Conservation (phyloP, 92 coral and sea anemone species). For the Desmophyllum pertusum region DNA sequence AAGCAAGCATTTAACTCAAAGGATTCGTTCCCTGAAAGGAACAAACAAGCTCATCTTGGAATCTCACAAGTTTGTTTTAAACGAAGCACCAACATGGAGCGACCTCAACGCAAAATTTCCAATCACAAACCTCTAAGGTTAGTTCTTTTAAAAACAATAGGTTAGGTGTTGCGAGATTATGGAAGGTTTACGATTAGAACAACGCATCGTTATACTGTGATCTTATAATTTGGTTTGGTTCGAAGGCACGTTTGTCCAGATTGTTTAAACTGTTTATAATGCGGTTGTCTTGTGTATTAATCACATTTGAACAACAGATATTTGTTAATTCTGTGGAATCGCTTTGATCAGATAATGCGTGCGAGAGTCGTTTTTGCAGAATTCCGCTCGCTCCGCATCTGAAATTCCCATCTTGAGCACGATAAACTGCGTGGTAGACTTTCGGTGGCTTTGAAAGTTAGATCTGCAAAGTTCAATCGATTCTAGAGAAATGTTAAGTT, state of each 20-base stretch:
- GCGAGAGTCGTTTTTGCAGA: not conserved
- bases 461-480: not conserved
- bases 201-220: no score
- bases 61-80: not conserved
- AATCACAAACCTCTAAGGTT: conserved; percentile 44
- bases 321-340: not conserved
- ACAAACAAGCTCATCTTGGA: not conserved
- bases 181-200: not conserved
- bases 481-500: not conserved
- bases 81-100: conserved; percentile 3
- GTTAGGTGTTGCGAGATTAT: not conserved
- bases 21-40: not conserved
- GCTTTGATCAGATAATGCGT: not conserved
- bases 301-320: not conserved
- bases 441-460: conserved; percentile 7
- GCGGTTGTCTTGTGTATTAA: not conserved
- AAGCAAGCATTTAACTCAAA: not conserved
- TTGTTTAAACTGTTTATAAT: not conserved
- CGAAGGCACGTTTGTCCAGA: not conserved
- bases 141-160: conserved; percentile 12
- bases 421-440: not conserved
- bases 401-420: not conserved
- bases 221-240: not conserved
- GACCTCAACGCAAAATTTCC: conserved; percentile 32
- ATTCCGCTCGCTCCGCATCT: not conserved